Evolutionary conservation across 23 tunicate species (phyloP).

Genomic region (Aplidium turbinatum): DNA sequence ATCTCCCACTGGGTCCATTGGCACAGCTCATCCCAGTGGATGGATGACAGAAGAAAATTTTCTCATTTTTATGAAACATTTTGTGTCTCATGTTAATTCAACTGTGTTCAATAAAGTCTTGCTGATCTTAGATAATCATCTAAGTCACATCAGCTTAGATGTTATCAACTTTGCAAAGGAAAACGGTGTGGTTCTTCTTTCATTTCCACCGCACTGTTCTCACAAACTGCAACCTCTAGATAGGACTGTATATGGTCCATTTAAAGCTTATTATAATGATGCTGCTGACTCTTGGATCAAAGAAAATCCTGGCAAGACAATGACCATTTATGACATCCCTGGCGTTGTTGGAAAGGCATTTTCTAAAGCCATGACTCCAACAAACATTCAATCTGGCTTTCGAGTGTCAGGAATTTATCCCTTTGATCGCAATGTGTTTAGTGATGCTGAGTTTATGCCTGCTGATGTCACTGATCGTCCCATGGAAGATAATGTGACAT

Average conservation of each 20-base stretch:
- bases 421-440: no score
- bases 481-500: no score
- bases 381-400: no score
- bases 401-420: no score
- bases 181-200: conserved; percentile 5
- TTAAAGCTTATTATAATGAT: no score
- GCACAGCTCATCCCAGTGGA: conserved; percentile 23
- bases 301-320: no score
- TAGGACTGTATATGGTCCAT: conserved; percentile 37
- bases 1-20: conserved; percentile 34
- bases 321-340: no score
- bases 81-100: conserved; percentile 18
- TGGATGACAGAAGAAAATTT: conserved; percentile 30
- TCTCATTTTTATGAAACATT: conserved; percentile 27
- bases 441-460: no score
- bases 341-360: no score
- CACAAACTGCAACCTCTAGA: conserved; percentile 33
- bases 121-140: conserved; percentile 21
- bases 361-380: no score
- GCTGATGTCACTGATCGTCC: no score
- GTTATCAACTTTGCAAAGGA: conserved; percentile 20
- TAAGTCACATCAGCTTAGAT: conserved; percentile 26
- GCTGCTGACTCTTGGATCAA: no score
- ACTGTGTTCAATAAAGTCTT: background rate
- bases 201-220: conserved; percentile 39